These are phyloP conservation scores for Acronicta leporina DNA, from an alignment of 2,888 invertebrate genomes.

Conservation along the genomic window DNA sequence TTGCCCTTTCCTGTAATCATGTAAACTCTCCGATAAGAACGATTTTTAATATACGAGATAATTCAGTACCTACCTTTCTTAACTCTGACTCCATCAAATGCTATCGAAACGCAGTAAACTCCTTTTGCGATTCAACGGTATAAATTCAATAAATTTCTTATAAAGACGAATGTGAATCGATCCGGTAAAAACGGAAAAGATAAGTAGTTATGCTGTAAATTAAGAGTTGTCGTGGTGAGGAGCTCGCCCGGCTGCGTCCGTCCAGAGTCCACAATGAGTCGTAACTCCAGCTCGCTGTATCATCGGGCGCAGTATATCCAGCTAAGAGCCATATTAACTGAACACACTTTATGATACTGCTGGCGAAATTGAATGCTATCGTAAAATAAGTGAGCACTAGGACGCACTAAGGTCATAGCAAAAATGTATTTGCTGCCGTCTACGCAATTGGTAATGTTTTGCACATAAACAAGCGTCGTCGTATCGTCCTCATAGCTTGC, in stretches of 20 bases:
- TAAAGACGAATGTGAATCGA: not conserved
- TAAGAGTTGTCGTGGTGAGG: not conserved
- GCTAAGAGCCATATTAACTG: constrained; percentile 13
- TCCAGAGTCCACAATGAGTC: not conserved
- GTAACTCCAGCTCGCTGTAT: constrained; percentile 21
- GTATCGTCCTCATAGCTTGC: no score
- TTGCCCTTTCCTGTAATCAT: no score
- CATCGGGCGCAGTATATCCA: constrained; percentile 12
- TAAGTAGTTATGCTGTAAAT: not conserved
- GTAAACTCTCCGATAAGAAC: no score
- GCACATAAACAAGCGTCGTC: no score
- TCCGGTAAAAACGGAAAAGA: not conserved
- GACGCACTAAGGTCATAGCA: not conserved
- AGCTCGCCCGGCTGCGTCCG: not conserved
- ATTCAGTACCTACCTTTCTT: no score
- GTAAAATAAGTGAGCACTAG: not conserved
- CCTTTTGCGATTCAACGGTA: no score
- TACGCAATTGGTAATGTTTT: no score
- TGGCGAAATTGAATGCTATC: not conserved
- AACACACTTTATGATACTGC: not conserved
- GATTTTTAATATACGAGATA: no score
- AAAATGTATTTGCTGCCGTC: no score
- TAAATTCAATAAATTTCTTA: no score
- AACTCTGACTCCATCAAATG: no score
- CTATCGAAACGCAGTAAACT: no score